These are phyloP conservation scores for Drosophila elegans DNA, from an alignment of 1,140 invertebrate genomes.

Conservation along the genomic window DNA sequence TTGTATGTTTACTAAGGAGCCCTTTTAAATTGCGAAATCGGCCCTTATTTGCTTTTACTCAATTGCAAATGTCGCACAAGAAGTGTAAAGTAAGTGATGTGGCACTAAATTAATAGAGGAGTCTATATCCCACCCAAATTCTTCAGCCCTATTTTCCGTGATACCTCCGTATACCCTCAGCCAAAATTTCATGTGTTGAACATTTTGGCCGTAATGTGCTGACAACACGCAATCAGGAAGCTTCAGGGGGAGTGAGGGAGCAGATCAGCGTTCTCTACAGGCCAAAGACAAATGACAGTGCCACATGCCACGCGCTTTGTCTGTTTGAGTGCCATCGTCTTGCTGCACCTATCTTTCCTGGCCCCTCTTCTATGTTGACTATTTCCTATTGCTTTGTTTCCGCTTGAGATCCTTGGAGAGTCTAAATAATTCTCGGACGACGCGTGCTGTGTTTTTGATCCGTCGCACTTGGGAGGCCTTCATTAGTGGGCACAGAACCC, in stretches of 20 bases:
- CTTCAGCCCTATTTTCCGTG: not conserved
- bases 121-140: not conserved
- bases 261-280: constrained; percentile 16
- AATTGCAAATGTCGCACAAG: constrained; percentile 66
- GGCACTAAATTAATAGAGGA: constrained; percentile 57
- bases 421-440: constrained; percentile 36
- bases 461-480: constrained; percentile 70
- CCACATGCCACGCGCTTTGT: constrained; percentile 61
- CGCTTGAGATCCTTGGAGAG: constrained; percentile 42
- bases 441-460: constrained; percentile 59
- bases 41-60: constrained; percentile 65
- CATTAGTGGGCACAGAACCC: constrained; percentile 68
- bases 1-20: no score
- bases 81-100: not conserved
- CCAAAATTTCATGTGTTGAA: constrained; percentile 71
- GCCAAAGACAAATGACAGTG: constrained; percentile 74
- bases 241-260: constrained; percentile 11
- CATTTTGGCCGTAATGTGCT: constrained; percentile 77
- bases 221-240: constrained; percentile 70
- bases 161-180: not conserved
- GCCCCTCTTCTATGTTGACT: constrained; percentile 28
- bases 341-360: not conserved
- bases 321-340: not conserved
- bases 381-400: constrained; percentile 63
- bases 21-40: not conserved